Conservation (phyloP, 2,888 invertebrate species). For the Julus scanicus region DNA sequence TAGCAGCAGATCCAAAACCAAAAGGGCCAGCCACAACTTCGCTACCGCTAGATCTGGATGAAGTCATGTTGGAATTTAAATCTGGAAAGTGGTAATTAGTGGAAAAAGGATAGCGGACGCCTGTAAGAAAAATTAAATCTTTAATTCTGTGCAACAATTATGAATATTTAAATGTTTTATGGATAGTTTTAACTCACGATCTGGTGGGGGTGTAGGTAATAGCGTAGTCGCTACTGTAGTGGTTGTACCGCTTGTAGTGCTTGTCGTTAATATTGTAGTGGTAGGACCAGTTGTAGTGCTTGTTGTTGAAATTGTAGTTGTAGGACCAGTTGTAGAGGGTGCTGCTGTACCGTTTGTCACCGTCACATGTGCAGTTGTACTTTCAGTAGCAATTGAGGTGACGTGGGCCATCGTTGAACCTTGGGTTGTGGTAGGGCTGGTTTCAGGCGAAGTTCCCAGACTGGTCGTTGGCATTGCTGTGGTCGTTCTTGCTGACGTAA, state of each 20-base stretch:
- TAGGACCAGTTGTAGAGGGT: too few species aligned
- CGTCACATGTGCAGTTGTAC: not conserved
- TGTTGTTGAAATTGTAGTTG: too few species aligned
- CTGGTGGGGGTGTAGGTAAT: conserved; percentile 48
- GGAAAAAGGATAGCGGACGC: conserved; percentile 48
- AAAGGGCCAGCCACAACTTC: conserved; percentile 46
- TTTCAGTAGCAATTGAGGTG: not conserved
- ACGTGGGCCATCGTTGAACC: not conserved
- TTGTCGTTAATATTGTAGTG: not conserved
- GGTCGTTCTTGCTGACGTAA: not conserved
- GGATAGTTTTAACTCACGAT: not conserved
- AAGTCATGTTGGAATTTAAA: conserved; percentile 47
- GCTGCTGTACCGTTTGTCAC: conserved; percentile 11
- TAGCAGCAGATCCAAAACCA: conserved; percentile 44
- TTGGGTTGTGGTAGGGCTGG: not conserved
- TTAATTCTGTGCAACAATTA: not conserved
- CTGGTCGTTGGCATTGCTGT: not conserved
- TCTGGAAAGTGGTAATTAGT: conserved; percentile 48
- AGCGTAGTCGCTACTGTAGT: not conserved
- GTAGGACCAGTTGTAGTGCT: not conserved
- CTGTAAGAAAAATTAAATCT: not conserved
- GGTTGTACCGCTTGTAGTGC: conserved; percentile 12
- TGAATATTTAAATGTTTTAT: not conserved
- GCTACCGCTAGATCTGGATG: not conserved
- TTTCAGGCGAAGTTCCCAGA: not conserved